Conservation (phyloP, 92 coral and sea anemone genomes). For the Palythoa grandiflora region DNA sequence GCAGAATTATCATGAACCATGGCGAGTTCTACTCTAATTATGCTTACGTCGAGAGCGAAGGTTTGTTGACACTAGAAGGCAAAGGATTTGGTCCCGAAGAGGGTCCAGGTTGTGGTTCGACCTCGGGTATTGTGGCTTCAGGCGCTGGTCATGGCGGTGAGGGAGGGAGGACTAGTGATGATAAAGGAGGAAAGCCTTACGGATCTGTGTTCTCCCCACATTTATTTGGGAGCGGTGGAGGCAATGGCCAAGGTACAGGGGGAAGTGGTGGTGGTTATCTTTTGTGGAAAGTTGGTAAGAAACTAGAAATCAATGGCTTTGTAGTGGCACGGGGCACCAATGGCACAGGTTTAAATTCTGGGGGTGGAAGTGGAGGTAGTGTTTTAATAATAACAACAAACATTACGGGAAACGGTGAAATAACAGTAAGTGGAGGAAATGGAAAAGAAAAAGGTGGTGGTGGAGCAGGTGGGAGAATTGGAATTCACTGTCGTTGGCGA, state of each 20-base stretch:
- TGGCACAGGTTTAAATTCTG: constrained; percentile 67
- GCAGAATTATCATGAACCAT: constrained; percentile 64
- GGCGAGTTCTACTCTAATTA: constrained; percentile 64
- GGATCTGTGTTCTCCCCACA: constrained; percentile 72
- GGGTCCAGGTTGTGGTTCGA: constrained; percentile 69
- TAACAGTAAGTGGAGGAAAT: constrained; percentile 70
- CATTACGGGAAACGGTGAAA: constrained; percentile 76
- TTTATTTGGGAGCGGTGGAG: constrained; percentile 76
- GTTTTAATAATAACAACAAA: constrained; percentile 67
- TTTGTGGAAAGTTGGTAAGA: constrained; percentile 62
- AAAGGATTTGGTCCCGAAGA: constrained; percentile 65
- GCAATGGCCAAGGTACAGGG: constrained; percentile 71
- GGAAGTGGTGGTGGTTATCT: constrained; percentile 72
- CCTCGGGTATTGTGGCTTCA: constrained; percentile 61
- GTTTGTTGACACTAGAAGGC: constrained; percentile 67
- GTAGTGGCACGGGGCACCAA: constrained; percentile 59
- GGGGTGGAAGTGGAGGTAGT: constrained; percentile 83
- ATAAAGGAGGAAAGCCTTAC: constrained; percentile 65
- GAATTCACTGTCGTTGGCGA: constrained; percentile 72
- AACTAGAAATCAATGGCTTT: constrained; percentile 64
- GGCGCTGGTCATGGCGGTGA: constrained; percentile 85
- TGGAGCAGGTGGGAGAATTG: constrained; percentile 77
- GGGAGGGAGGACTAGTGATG: constrained; percentile 57
- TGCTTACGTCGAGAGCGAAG: constrained; percentile 71
- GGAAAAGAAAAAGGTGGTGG: constrained; percentile 72